Conservation (phyloP, 2,797 vertebrate species). For the Botia almorhae region DNA sequence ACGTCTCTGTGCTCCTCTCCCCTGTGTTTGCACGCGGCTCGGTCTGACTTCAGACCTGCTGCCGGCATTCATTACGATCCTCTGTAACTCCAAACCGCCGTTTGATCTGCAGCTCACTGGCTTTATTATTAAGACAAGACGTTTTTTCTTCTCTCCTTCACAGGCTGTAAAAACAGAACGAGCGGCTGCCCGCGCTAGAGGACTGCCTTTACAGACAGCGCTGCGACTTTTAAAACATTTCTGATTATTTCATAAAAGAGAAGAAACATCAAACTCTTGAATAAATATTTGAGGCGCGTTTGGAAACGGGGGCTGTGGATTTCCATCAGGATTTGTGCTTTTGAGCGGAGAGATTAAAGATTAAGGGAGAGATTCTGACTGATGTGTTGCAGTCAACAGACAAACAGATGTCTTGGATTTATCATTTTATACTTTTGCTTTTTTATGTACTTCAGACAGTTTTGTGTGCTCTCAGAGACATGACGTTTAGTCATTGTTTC, state of each 20-base stretch:
- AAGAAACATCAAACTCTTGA: constrained; percentile 35
- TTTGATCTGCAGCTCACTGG: constrained; percentile 73
- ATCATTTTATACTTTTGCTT: constrained; percentile 9
- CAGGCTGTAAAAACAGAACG: constrained; percentile 64
- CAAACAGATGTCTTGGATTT: constrained; percentile 17
- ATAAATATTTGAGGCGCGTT: constrained; percentile 49
- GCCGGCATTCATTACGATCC: constrained; percentile 50
- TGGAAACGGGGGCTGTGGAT: constrained; percentile 18
- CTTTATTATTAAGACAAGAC: constrained; percentile 75
- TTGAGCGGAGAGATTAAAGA: constrained; percentile 24
- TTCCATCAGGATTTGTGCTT: constrained; percentile 38
- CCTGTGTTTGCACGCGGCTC: constrained; percentile 47
- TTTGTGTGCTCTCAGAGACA: neutral
- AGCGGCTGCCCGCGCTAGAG: constrained; percentile 63
- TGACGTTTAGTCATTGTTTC: constrained; percentile 10
- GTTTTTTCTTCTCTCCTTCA: constrained; percentile 6
- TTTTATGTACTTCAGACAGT: neutral
- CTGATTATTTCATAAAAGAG: constrained; percentile 44
- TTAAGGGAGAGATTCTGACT: neutral
- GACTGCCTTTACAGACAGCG: neutral
- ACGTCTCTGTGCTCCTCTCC: constrained; percentile 43
- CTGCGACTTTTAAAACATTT: constrained; percentile 26
- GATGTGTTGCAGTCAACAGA: neutral
- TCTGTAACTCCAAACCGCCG: constrained; percentile 60
- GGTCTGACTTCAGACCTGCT: constrained; percentile 49